Percentiles rank a stretch among this genome's conserved stretches.
Evolutionary conservation across 1,140 invertebrate species (phyloP).

Genomic region (Ips nitidus): DNA sequence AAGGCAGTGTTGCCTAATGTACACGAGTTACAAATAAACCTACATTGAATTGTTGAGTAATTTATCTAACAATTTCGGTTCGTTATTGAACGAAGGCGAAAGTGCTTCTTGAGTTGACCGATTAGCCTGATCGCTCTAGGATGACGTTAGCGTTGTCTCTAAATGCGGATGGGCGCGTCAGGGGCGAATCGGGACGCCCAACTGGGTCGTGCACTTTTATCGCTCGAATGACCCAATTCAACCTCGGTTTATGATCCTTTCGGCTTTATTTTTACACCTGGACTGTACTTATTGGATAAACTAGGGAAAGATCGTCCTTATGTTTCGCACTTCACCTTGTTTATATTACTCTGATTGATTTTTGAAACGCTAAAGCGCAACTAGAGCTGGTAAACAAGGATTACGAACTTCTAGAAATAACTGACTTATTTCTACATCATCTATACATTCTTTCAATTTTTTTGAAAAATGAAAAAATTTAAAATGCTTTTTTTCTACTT

Average conservation of each 20-base stretch:
- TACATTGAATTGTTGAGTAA: no score
- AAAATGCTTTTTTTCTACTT: no score
- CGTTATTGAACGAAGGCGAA: not conserved
- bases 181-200: conserved; percentile 21
- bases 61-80: no score
- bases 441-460: no score
- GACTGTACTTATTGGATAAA: conserved; percentile 15
- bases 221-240: conserved; percentile 20
- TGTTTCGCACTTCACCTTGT: not conserved
- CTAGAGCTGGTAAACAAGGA: no score
- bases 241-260: conserved; percentile 22
- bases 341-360: no score
- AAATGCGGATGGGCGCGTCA: conserved; percentile 12
- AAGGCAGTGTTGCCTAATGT: no score
- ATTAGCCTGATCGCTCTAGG: conserved; percentile 20
- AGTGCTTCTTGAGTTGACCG: conserved; percentile 14
- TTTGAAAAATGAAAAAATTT: no score
- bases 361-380: no score
- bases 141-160: conserved; percentile 18
- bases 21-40: no score
- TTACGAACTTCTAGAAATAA: no score
- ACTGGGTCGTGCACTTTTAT: conserved; percentile 27
- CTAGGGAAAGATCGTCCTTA: not conserved
- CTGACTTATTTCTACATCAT: no score
- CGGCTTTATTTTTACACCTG: conserved; percentile 23